Base-by-base conservation (phyloP, 2,797 vertebrate genomes). In the Buphagus erythrorhynchus region DNA sequence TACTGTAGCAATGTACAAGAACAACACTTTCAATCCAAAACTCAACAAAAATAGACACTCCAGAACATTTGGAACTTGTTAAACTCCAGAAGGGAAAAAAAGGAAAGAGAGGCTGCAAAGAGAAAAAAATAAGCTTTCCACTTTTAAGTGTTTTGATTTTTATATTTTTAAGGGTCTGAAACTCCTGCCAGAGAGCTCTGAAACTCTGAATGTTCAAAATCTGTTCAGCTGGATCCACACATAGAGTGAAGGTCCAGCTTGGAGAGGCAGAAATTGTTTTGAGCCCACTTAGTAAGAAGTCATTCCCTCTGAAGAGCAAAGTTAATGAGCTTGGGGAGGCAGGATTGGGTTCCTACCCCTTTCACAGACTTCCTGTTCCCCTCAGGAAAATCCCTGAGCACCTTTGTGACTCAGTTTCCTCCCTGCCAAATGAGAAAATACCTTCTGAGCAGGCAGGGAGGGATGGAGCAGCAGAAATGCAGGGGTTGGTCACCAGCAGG, bases 381-480 rank as follows among this genome's bases (percentile, higher is more conserved):
- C 59, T 81, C n/a, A 74, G 93, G 89, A 94, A 88, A 91, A 95
- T 79, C 93, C 67, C 73, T 40, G 75, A 45, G 43, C 48, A 24
- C 77, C 89, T 96, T 91, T 90, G 85, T 97, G 94, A 95, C 94
- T 96, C 96, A 95, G 87, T 95, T 95, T 96, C 93, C 93, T 91
- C 2, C 0, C 21, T 4, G 4, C 40, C 87, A 86, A 69, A 73
- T 22, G 59, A 88, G 91, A 91, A 84, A 88, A 40, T 11, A 49
- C 65, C 93, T 94, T 51, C 78, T 86, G 87, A 73, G 21, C 66
- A 66, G 2, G 48, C 61, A 35, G 38, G 54, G 81, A 88, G 58
- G 26, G 73, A 42, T 16, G 36, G 66, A 57, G 45, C 61, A 69
- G 26, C 45, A 71, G 46, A 52, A 77, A 46, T 5, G 10, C 7